Base-by-base conservation (phyloP, 2,888 invertebrate genomes). In the Leptopilina syphax region DNA sequence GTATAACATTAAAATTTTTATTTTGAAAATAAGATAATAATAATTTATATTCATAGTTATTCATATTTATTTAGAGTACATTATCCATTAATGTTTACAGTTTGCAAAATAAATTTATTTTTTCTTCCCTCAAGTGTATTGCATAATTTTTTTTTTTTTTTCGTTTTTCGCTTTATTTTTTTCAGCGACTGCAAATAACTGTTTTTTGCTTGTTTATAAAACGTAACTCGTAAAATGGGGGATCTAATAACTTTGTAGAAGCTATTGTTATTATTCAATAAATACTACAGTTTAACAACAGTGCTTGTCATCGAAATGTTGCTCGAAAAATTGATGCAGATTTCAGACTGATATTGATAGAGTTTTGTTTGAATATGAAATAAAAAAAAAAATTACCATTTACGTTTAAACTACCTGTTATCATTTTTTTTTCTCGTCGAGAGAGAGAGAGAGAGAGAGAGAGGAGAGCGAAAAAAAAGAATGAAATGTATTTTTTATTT, bases 301-400 rank as follows among this genome's bases (percentile, higher is more conserved):
- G 18, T 63, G 63, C 7, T 24, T 63, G 24, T 18, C 18, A 18
- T 18, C 24, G 63, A 63, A 63, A 63, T 24, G 7, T 63, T 18
- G 18, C n/a, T 8, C 18, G n/a, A 63, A 63, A 63, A 18, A 63
- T 63, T 63, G 63, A 63, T 63, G 9, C 24, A 63, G 18, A 63
- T 63, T 63, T 63, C 9, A 18, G 63, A 63, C 18, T 24, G 63
- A 8, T 63, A 63, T 63, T 18, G 63, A 63, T 63, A 18, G 63
- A 63, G 63, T 63, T 34, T 50, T 63, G 63, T 63, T 63, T 63
- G 18, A 63, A 63, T 63, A 63, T 63, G 24, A n/a, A 63, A 63
- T 60, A 50, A 50, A 50, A 50, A 50, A 18, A 63, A 63, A 63
- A 63, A 63, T 63, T 63, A 63, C 63, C 63, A 63, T 63, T 63